Evolutionary conservation across 2,113 vertebrate genomes (phyloP).

Genomic region (Lanius ludovicianus): DNA sequence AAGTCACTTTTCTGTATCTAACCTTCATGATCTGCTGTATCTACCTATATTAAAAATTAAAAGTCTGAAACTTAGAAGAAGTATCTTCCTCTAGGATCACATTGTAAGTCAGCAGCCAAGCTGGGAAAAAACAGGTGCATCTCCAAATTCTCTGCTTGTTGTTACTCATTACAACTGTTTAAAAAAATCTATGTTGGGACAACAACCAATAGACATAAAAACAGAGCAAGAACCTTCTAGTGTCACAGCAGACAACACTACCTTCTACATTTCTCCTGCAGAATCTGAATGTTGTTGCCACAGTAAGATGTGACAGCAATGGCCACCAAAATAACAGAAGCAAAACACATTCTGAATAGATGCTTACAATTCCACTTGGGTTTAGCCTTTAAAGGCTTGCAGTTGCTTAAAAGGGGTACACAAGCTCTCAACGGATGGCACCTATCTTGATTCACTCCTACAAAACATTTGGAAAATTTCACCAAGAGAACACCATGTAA

Average conservation of each 20-base stretch:
- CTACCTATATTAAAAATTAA: not conserved
- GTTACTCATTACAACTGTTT: not conserved
- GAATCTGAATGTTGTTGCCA: not conserved
- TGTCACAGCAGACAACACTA: not conserved
- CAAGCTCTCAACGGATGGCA: not conserved
- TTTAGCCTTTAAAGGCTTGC: conserved; percentile 12
- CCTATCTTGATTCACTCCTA: conserved; percentile 33
- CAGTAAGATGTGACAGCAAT: not conserved
- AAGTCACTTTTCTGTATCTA: not conserved
- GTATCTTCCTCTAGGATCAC: not conserved
- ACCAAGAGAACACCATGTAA: conserved; percentile 34
- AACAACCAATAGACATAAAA: not conserved
- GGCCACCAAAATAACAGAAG: not conserved
- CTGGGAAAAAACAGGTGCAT: not conserved
- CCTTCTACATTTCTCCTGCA: not conserved
- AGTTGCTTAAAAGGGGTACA: not conserved
- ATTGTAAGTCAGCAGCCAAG: not conserved
- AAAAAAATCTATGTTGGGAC: not conserved
- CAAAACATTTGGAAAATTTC: conserved; percentile 59
- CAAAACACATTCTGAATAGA: not conserved
- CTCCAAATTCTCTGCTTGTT: not conserved
- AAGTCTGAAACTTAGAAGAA: not conserved
- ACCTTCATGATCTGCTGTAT: not conserved
- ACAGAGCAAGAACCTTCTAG: not conserved
- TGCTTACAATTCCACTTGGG: not conserved